These are phyloP conservation scores for Porites evermanni DNA, from an alignment of 92 coral and sea anemone species.

Conservation along the genomic window DNA sequence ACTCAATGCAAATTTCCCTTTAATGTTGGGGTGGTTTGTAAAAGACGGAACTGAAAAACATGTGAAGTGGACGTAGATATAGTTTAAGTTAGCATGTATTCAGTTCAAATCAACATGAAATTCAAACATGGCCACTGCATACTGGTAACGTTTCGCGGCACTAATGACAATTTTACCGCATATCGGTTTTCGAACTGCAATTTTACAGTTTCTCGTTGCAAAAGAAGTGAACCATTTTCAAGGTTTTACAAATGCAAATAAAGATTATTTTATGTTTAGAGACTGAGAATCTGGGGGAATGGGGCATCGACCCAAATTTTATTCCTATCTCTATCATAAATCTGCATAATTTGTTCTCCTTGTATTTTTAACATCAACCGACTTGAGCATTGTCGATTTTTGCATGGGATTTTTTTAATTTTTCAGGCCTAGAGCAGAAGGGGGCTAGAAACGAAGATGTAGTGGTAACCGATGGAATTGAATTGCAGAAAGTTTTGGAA, in stretches of 20 bases:
- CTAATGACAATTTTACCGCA: not conserved
- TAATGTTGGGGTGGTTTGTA: not conserved
- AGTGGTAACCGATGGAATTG: constrained; percentile 65
- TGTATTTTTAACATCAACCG: not conserved
- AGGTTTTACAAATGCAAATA: not conserved
- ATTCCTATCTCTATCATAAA: not conserved
- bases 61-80: too few relatives aligned
- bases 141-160: not conserved
- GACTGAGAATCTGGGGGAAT: not conserved
- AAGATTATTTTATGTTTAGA: not conserved
- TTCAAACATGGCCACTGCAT: constrained; percentile 22
- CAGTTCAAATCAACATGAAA: not conserved
- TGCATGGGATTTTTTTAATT: constrained; percentile 11
- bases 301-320: not conserved
- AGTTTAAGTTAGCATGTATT: not conserved
- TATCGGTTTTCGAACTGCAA: not conserved
- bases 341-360: not conserved
- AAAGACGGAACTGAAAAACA: not conserved
- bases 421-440: constrained; percentile 45
- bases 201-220: not conserved
- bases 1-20: not conserved
- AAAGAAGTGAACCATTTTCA: not conserved
- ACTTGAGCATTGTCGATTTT: not conserved
- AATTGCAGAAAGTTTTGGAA: constrained; percentile 46
- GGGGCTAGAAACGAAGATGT: constrained; percentile 36